Conservation (phyloP, 2,113 vertebrate species). For the Lamprotornis superbus region DNA sequence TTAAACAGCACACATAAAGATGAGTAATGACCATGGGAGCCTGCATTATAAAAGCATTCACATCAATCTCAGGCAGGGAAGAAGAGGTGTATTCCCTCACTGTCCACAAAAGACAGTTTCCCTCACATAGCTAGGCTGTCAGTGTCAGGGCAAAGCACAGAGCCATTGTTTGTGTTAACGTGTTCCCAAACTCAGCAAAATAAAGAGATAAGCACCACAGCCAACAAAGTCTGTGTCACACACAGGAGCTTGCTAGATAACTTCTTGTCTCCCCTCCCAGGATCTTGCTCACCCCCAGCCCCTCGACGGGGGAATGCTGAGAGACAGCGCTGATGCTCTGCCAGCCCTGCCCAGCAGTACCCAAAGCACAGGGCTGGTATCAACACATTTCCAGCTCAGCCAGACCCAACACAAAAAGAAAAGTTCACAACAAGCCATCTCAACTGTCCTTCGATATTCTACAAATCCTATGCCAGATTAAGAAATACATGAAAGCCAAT, state of each 20-base stretch:
- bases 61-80: neutral
- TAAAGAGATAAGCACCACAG: neutral
- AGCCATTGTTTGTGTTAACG: neutral
- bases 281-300: too few species aligned
- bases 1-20: neutral
- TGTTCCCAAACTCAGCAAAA: neutral
- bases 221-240: fast-evolving
- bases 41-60: neutral
- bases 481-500: neutral
- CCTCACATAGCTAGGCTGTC: neutral
- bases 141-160: neutral
- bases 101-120: neutral
- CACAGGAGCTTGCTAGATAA: neutral
- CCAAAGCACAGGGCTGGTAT: neutral
- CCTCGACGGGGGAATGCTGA: neutral
- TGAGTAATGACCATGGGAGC: neutral
- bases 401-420: neutral
- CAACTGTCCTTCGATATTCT: neutral
- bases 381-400: neutral
- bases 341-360: neutral
- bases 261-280: neutral
- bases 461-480: neutral
- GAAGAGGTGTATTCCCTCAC: neutral
- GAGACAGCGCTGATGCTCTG: neutral
- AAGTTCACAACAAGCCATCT: neutral